Evolutionary conservation across 2,113 vertebrate species (phyloP), one percentile per base, ranked within the genome.

Genomic region (Crypturellus undulatus): DNA sequence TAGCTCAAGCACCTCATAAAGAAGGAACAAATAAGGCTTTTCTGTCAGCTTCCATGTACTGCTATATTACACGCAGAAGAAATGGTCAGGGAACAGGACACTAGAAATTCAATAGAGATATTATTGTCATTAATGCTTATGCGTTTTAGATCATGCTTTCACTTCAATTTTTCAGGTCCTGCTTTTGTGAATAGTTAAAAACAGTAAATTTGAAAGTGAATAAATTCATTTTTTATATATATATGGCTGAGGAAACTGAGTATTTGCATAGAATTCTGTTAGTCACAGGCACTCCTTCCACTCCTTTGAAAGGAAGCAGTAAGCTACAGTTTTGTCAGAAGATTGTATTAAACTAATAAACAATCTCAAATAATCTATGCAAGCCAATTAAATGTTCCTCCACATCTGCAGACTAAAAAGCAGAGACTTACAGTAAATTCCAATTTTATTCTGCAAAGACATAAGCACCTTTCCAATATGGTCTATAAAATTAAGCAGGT

Each of bases 281-380:
- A 68, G 38, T n/a, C 56, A 38, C 64, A 88, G 83, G 36, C 18
- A 62, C 10, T 22, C 40, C 79, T 89, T 75, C 9, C 49, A 70
- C 67, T 85, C 87, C 43, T 72, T 71, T 89, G 70, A 43, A 67
- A 71, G 69, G 45, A 88, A 71, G 43, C 12, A 86, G 42, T 93
- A 87, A 65, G 64, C 43, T 82, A 36, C 17, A 32, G 20, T 64
- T 96, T 90, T 88, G 54, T 67, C 54, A 93, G 82, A 96, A 93
- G 68, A 86, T 21, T 58, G 25, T 62, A 83, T 90, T 94, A 94
- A 80, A 95, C 63, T 69, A 94, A 93, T 88, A 90, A 95, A 79
- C 92, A 95, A 64, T 68, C 83, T 73, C 60, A 93, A 93, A 86
- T 21, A 34, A 90, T 94, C 92, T 71, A 88, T 96, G 72, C 12